Evolutionary conservation across 2,113 vertebrate genomes (phyloP), one percentile per base, ranked within the genome.

Genomic region (Diglossa brunneiventris): DNA sequence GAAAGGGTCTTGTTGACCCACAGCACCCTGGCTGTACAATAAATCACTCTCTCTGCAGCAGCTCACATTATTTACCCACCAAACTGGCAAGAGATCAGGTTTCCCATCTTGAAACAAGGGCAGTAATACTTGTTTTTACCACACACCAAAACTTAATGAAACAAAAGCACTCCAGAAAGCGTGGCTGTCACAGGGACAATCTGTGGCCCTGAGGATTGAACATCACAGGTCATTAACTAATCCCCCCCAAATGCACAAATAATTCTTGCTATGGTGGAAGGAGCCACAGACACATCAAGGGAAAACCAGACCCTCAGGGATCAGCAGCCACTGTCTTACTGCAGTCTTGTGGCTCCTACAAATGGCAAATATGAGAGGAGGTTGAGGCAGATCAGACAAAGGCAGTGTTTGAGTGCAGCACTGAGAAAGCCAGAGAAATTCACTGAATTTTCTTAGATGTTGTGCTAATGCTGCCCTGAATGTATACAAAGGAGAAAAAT

Each of bases 301-400:
- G 70, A 94, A 93, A 94, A 63, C 21, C 69, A 92, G 83, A 79
- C 41, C 49, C 94, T 62, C 24, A 24, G 84, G 92, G 94, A 85
- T 44, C 91, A 77, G 95, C 82, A 92, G 12, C 31, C 7, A 5
- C 78, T 79, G 53, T 33, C 84, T 87, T 79, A 10, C 47, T 56
- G 63, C 85, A 89, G 56, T 39, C 58, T 72, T 56, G 70, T 28
- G 78, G 89, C 58, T 83, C 59, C 31, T 59, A 64, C 56, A 89
- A 76, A 87, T 44, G 52, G 56, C 76, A 82, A 46, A 87, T 27
- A 56, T 4, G 21, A 90, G 52, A 91, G 41, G 41, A 61, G 83
- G 83, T 3, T 47, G 58, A 82, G 88, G 58, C 80, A 68, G 56
- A 89, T 92, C 90, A 95, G 89, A 90, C 66, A 72, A 80, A 68